Evolutionary conservation across 2,888 invertebrate species (phyloP), one percentile per base, ranked within the genome.

Genomic region (Carcina quercana): DNA sequence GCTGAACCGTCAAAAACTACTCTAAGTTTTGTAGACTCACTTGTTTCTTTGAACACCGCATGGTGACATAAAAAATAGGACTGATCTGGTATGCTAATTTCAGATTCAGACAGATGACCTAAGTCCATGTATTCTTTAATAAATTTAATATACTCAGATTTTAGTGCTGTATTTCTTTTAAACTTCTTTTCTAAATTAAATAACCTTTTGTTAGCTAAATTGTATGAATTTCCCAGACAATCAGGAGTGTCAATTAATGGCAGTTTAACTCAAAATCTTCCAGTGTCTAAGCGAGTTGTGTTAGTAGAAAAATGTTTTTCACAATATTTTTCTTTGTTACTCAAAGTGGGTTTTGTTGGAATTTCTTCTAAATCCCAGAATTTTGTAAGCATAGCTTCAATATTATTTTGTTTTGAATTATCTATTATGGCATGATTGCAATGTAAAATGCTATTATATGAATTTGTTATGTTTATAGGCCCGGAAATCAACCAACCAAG

Each of bases 1-100:
- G 43, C 40, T 1, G 59, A 57, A 1, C 48, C 59, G 22, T 62
- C 53, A 38, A 56, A 59, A 0, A 64, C 60, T 0, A 62, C 58
- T 4, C 58, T 30, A 0, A 59, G 11, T 14, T 53, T 56, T 0
- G 57, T 59, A 0, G 58, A 59, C 5, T 47, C 36, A 30, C 53
- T 56, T 2, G 37, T 31, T 7, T 45, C 37, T 13, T 43, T 43
- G 1, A 53, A 29, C 2, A 65, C 53, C 1, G 47, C 44, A 28
- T 60, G 61, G 42, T 66, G 64, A 8, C 50, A 53, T 11, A 62
- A 29, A 38, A 46, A 59, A 38, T 45, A 53, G 1, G 21, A 33
- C 13, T 27, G 30, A 20, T n/a, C 14, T 10, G 25, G 32, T 11
- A 5, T 28, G 3, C 0, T 2, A 8, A 24, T 13, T 3, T 13